Evolutionary conservation across 2,797 vertebrate species (phyloP), one percentile per base, ranked within the genome.

Genomic region (Diplodus sargus): DNA sequence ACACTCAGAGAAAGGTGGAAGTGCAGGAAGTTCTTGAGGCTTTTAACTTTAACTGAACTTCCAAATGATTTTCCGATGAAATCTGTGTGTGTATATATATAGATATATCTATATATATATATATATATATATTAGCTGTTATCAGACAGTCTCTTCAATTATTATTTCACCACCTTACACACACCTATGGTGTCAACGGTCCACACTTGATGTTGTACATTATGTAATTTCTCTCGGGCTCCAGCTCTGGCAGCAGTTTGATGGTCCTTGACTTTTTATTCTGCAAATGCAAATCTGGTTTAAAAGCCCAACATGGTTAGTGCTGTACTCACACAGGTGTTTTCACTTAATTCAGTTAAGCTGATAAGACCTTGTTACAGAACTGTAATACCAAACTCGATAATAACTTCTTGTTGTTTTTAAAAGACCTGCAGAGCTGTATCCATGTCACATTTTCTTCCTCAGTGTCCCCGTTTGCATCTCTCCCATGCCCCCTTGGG

Each of bases 341-440:
- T 76, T 74, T 34, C 34, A 39, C 28, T 43, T 52, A 28, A 76
- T 65, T 67, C 23, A 49, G 71, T 53, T 63, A 11, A 23, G 30
- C 57, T 75, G 57, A 68, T 67, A 63, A 65, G 34, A 65, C 17
- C 48, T 66, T 9, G 52, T 75, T 54, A 30, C 14, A 13, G 25
- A 20, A 28, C 52, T 45, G 52, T 39, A 11, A 39, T 39, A 39
- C 39, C 9, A 39, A 2, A 39, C 39, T 39, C 7, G 11, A 39
- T 39, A 51, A 20, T n/a, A 51, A 51, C 20, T 3, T n/a, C 20
- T 10, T 8, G 4, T 51, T 51, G 49, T n/a, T 51, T 11, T 51
- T 12, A 51, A 9, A 18, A 49, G 3, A 9, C 7, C 48, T 49
- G 48, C 48, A 1, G 5, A 34, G 30, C 30, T 34, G 47, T 48